Evolutionary conservation across 2,113 vertebrate genomes (phyloP), one percentile per base, ranked within the genome.

Genomic region (Microcebus griseorufus): DNA sequence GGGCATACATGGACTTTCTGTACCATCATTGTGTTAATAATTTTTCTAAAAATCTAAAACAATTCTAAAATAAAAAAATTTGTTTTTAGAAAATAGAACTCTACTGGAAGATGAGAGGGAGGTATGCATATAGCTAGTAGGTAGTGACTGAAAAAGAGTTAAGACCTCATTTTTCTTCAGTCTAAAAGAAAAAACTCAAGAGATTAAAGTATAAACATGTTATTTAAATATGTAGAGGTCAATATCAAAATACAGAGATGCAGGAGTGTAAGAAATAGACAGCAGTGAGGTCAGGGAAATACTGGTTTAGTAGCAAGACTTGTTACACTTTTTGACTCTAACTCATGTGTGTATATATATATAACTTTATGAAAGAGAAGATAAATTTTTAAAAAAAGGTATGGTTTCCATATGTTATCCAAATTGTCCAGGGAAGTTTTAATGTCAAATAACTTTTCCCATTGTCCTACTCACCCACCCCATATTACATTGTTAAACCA

Each of bases 321-420:
- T 82, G 11, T n/a, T 80, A n/a, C 12, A 5, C 58, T 51, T 65
- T 69, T 80, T 88, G 25, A 94, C 5, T 42, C 22, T 48, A 88
- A 85, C 37, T 62, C 13, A 10, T 72, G 1, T 88, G 16, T 27
- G 6, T 20, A 7, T 45, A 45, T 45, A 45, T 45, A 17, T 42
- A 20, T 62, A 93, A 8, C 27, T 64, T 65, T 60, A 81, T 29
- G 37, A 90, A 80, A 81, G 17, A 94, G 25, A 81, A 87, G 85
- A 55, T 39, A 91, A 48, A 48, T 64, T 94, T 94, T 94, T 55
- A 91, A 81, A 23, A 64, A 65, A 93, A 93, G 17, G 45, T 69
- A 5, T n/a, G 3, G 3, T 87, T 16, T 3, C 3, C 34, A 27
- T 60, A 60, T 67, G 79, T 37, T 39, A 85, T 78, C 13, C 8